These are phyloP conservation scores for Morpho achilles DNA, from an alignment of 2,888 invertebrate species.

Conservation along the genomic window DNA sequence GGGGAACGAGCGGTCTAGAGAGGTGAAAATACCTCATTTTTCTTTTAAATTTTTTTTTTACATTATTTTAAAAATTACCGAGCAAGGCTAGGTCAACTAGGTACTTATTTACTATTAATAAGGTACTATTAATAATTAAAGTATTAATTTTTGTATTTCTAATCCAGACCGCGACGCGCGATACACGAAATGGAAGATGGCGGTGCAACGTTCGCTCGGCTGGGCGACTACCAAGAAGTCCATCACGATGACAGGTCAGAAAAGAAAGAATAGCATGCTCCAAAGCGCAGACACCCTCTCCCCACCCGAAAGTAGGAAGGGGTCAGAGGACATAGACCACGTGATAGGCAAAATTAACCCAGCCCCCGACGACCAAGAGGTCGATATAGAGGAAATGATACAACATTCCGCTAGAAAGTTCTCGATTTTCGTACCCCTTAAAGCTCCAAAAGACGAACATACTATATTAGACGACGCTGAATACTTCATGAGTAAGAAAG, in stretches of 20 bases:
- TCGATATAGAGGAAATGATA: slow-evolving; percentile 49
- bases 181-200: slow-evolving; percentile 96
- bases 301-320: slow-evolving; percentile 42
- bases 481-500: slow-evolving; percentile 61
- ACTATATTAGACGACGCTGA: slow-evolving; percentile 66
- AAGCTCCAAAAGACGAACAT: slow-evolving; percentile 42
- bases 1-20: too few species aligned
- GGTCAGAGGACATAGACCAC: slow-evolving; percentile 38
- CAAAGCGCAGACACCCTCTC: slow-evolving; percentile 41
- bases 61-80: too few species aligned
- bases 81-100: too few species aligned
- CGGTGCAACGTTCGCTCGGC: slow-evolving; percentile 93
- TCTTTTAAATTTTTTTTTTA: too few species aligned
- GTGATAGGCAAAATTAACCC: slow-evolving; percentile 30
- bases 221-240: slow-evolving; percentile 91
- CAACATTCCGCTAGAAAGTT: slow-evolving; percentile 62
- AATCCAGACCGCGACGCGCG: slow-evolving; percentile 87
- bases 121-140: too few species aligned
- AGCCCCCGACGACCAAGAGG: slow-evolving; percentile 28
- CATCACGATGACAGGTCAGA: slow-evolving; percentile 87
- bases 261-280: slow-evolving; percentile 55
- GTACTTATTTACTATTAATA: too few species aligned
- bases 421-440: slow-evolving; percentile 50
- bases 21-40: too few species aligned
- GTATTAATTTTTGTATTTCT: not conserved